phyloP scores from a whole-genome alignment of 37 sponge, comb jelly and placozoan species.

The Corticium candelabrum region DNA sequence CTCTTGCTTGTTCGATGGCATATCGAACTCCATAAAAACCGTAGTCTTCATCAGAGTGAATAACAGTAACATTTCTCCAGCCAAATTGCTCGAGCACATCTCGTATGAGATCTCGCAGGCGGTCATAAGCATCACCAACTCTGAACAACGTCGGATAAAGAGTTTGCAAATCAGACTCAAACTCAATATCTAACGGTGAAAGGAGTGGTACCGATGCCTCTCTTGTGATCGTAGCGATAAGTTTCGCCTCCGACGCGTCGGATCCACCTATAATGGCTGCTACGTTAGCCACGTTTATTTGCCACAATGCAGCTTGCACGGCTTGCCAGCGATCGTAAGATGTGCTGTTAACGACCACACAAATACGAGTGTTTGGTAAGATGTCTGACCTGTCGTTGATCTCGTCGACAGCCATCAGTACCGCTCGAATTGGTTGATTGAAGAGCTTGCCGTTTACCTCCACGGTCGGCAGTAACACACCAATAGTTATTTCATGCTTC shows the following conservation, averaged over 20 bases:
- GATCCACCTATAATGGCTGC: background rate
- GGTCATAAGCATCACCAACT: background rate
- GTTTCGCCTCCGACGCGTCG: background rate
- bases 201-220: background rate
- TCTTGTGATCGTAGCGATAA: background rate
- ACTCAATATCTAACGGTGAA: background rate
- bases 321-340: background rate
- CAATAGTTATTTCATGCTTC: too few relatives aligned
- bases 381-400: background rate
- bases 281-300: background rate
- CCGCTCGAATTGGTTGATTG: background rate
- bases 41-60: background rate
- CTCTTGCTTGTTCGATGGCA: background rate
- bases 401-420: background rate
- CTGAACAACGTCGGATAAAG: background rate
- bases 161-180: background rate
- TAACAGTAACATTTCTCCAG: background rate
- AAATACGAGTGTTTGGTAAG: background rate
- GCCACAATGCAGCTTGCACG: background rate
- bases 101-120: too few relatives aligned
- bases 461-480: background rate
- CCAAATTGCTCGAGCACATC: background rate
- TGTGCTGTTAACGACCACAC: background rate
- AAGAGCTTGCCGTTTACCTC: background rate
- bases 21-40: too few relatives aligned